Conservation (phyloP, 2,113 vertebrate genomes). For the Saccopteryx bilineata region DNA sequence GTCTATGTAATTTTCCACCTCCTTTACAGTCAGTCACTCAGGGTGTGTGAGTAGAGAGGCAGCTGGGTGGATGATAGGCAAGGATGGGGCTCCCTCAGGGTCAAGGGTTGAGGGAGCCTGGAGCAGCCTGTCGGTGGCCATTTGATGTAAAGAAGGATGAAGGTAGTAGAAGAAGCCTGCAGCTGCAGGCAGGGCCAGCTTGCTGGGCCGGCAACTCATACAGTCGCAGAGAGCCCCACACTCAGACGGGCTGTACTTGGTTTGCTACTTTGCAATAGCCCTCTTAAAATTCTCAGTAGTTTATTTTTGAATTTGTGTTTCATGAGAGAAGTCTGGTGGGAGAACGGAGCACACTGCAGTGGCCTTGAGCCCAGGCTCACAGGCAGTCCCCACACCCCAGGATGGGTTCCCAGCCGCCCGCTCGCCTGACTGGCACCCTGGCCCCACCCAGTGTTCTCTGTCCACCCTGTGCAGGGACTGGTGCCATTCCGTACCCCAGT, state of each 20-base stretch:
- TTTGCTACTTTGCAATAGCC: not conserved
- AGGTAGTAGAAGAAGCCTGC: not conserved
- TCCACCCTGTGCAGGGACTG: not conserved
- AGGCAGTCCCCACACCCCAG: not conserved
- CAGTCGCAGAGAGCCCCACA: not conserved
- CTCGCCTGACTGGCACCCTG: not conserved
- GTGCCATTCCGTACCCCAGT: not conserved
- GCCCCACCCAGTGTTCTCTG: not conserved
- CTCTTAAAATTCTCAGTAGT: not conserved
- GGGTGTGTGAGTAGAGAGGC: not conserved
- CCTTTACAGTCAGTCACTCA: not conserved
- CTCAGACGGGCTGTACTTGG: not conserved
- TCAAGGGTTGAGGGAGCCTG: not conserved
- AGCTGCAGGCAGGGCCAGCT: not conserved
- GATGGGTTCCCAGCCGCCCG: not conserved
- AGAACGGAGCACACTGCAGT: fast-evolving
- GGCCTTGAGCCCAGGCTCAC: not conserved
- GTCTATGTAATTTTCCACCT: not conserved
- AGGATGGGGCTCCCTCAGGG: not conserved
- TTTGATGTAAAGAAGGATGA: not conserved
- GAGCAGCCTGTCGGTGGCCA: not conserved
- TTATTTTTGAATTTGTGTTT: not conserved
- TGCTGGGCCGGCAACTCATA: not conserved
- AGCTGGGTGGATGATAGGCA: not conserved
- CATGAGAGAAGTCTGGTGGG: not conserved